These are phyloP conservation scores for Todiramphus saurophagus DNA, from an alignment of 2,113 vertebrate species.

Conservation along the genomic window DNA sequence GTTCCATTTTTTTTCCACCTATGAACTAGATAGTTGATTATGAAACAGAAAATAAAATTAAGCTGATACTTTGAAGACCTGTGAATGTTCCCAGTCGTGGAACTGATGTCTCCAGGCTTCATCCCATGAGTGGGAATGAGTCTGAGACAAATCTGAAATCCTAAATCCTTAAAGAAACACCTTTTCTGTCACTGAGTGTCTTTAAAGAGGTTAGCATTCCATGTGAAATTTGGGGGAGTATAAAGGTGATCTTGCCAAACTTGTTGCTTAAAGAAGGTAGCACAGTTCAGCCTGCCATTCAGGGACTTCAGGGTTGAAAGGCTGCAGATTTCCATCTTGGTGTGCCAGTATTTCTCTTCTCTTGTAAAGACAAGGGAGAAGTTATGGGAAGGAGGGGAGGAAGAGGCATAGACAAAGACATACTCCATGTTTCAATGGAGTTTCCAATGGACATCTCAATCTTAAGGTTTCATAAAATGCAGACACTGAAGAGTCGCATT, in stretches of 20 bases:
- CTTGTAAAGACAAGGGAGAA: not conserved
- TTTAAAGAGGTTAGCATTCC: not conserved
- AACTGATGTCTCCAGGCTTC: slow-evolving; percentile 4
- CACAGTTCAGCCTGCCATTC: not conserved
- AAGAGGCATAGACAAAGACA: not conserved
- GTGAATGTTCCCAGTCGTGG: slow-evolving; percentile 10
- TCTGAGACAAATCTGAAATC: not conserved
- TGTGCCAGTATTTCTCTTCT: not conserved
- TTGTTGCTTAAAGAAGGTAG: not conserved
- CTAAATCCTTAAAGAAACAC: not conserved
- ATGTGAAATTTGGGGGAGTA: not conserved
- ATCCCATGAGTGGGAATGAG: not conserved
- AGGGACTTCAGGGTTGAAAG: not conserved
- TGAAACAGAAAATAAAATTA: slow-evolving; percentile 25
- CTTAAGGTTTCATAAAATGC: not conserved
- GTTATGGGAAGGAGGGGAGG: not conserved
- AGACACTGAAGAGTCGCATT: not conserved
- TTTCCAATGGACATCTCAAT: not conserved
- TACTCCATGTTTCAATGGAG: not conserved
- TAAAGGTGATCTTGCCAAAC: not conserved
- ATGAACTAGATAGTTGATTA: not conserved
- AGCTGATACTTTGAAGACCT: slow-evolving; percentile 43
- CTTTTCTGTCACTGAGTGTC: not conserved
- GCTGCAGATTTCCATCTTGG: not conserved
- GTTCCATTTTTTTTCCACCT: not conserved